phyloP scores from a whole-genome alignment of 1,140 invertebrate species.

The Drosophila burlai region DNA sequence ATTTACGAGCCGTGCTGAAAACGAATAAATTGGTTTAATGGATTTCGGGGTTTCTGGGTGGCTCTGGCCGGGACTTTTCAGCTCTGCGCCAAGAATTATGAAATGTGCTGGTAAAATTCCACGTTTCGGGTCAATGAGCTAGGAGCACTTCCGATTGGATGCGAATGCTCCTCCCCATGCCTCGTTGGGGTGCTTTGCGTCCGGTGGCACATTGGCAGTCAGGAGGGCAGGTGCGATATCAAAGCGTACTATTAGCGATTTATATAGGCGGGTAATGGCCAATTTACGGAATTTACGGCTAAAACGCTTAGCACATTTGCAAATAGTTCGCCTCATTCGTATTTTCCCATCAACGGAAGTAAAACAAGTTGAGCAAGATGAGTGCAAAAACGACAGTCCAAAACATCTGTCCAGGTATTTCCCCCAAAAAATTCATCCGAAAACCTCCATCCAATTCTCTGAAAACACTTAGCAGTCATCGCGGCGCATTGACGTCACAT shows the following conservation, averaged over 20 bases:
- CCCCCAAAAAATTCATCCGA: conserved; percentile 70
- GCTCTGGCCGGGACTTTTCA: conserved; percentile 12
- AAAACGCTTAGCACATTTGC: conserved; percentile 57
- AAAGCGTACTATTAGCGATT: conserved; percentile 67
- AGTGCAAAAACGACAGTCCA: conserved; percentile 9
- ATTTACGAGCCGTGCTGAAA: conserved; percentile 31
- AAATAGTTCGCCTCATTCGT: conserved; percentile 51
- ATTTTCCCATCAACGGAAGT: conserved; percentile 68
- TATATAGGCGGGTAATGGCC: conserved; percentile 64
- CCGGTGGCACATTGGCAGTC: conserved; percentile 62
- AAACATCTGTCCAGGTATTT: conserved; percentile 60
- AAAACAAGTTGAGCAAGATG: conserved; percentile 25
- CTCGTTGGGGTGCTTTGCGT: neutral
- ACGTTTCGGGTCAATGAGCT: conserved; percentile 56
- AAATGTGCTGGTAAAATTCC: conserved; percentile 27
- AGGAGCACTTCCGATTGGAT: conserved; percentile 65
- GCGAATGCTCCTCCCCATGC: conserved; percentile 17
- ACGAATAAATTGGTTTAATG: conserved; percentile 36
- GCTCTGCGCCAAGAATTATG: conserved; percentile 30
- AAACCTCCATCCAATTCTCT: conserved; percentile 49
- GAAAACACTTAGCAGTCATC: conserved; percentile 22
- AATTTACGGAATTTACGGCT: conserved; percentile 65
- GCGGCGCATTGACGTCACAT: conserved; percentile 56
- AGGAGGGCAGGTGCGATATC: conserved; percentile 28
- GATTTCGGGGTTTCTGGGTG: conserved; percentile 47